phyloP scores from a whole-genome alignment of 2,113 vertebrate species.

The Callithrix jacchus region DNA sequence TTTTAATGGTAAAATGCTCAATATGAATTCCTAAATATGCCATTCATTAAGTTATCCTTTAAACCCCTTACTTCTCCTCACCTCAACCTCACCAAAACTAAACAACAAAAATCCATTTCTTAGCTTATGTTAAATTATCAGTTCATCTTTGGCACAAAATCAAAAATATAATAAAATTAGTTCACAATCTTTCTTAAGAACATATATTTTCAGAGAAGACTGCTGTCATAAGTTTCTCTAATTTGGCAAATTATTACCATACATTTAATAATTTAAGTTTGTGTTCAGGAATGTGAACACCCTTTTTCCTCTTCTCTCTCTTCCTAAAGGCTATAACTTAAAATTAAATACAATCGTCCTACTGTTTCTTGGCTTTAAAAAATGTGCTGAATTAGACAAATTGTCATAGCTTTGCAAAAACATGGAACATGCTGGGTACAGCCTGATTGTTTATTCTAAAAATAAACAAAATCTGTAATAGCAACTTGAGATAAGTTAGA shows the following conservation, averaged over 20 bases:
- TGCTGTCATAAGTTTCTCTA: background rate
- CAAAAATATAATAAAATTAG: background rate
- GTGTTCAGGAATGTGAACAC: background rate
- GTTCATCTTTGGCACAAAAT: background rate
- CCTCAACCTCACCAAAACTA: background rate
- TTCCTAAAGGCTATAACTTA: background rate
- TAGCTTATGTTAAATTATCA: background rate
- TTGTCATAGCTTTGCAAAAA: background rate
- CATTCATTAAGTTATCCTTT: background rate
- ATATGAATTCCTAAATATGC: conserved; percentile 44
- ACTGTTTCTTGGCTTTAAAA: background rate
- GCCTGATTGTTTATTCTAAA: conserved; percentile 31
- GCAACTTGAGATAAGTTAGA: background rate
- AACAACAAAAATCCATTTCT: background rate
- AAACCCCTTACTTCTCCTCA: background rate
- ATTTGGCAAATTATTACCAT: background rate
- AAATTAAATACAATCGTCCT: background rate
- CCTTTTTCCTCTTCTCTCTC: background rate
- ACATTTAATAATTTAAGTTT: conserved; percentile 23
- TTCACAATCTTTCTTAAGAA: background rate
- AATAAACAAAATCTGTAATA: conserved; percentile 36
- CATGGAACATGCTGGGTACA: background rate
- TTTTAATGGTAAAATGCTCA: background rate
- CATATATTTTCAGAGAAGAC: background rate
- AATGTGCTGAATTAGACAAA: conserved; percentile 20